A percentile compares a stretch with the other conserved stretches of the same genome.
Conservation (phyloP, 2,888 invertebrate genomes). For the Girardia tigrina region DNA sequence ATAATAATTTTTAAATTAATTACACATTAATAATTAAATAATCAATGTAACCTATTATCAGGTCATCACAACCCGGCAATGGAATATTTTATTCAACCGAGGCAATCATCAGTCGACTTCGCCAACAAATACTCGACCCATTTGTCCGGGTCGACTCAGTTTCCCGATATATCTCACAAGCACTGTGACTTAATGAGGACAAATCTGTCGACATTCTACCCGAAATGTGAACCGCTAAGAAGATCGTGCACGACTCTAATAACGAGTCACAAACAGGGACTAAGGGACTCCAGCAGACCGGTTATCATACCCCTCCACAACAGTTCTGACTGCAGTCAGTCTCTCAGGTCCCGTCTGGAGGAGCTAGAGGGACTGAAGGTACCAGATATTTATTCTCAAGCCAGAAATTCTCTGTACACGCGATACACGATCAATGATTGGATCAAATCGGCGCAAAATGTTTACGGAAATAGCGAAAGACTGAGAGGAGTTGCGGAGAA, state of each 20-base stretch:
- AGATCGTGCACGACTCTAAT: slow-evolving; percentile 49
- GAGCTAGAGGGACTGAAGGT: slow-evolving; percentile 45
- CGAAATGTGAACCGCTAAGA: slow-evolving; percentile 47
- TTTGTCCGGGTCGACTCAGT: neutral
- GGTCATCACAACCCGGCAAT: too few relatives aligned
- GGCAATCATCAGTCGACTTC: neutral
- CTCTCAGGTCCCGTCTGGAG: slow-evolving; percentile 40
- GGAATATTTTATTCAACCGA: neutral
- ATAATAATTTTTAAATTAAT: too few relatives aligned
- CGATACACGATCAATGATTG: slow-evolving; percentile 75
- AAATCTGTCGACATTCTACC: neutral
- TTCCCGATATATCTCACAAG: neutral
- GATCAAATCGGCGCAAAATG: slow-evolving; percentile 65
- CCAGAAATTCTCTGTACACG: slow-evolving; percentile 59
- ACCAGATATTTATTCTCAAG: slow-evolving; percentile 50
- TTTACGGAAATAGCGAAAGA: slow-evolving; percentile 71
- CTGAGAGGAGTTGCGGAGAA: slow-evolving; percentile 59
- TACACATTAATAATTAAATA: too few relatives aligned
- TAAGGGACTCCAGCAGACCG: slow-evolving; percentile 38
- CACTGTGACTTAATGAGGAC: neutral
- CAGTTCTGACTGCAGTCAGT: neutral
- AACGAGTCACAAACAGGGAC: neutral
- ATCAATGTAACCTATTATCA: too few relatives aligned
- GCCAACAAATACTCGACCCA: neutral
- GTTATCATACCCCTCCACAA: neutral